These are phyloP conservation scores for Dromaius novaehollandiae DNA, from an alignment of 2,113 vertebrate genomes.

Conservation along the genomic window DNA sequence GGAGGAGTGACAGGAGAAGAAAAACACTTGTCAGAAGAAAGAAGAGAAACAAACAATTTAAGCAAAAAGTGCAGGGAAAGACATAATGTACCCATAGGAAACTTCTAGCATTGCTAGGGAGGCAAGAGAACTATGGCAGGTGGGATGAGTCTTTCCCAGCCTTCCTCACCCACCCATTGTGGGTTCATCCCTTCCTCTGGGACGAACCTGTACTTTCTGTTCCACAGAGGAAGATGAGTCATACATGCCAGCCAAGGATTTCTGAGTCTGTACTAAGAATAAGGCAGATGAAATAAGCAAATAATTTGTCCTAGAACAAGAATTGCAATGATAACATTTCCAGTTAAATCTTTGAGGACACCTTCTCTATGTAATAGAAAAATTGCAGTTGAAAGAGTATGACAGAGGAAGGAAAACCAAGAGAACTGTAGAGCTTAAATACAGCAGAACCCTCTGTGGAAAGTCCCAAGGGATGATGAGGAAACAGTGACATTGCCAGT, in stretches of 20 bases:
- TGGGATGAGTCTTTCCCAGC: not conserved
- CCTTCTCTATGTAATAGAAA: not conserved
- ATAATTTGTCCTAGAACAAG: not conserved
- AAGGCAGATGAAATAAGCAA: not conserved
- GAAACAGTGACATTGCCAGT: not conserved
- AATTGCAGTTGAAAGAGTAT: not conserved
- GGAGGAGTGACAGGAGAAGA: not conserved
- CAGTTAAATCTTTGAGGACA: not conserved
- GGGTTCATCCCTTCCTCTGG: too few relatives aligned
- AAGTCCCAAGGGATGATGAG: not conserved
- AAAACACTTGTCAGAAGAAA: not conserved
- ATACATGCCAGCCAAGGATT: not conserved
- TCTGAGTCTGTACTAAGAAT: not conserved
- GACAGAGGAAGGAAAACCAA: not conserved
- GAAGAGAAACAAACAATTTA: not conserved
- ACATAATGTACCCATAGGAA: not conserved
- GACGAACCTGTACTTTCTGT: not conserved
- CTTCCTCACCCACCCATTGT: not conserved
- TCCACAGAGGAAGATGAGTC: not conserved
- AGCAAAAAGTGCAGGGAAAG: not conserved
- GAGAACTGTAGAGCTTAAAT: not conserved
- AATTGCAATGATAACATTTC: not conserved
- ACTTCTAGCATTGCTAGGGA: not conserved
- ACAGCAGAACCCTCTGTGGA: not conserved
- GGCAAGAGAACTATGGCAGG: not conserved